Percentiles rank a stretch among this genome's conserved stretches.
These are phyloP conservation scores for Sinohyriopsis cumingii DNA, from an alignment of 2,888 invertebrate species.

Conservation along the genomic window DNA sequence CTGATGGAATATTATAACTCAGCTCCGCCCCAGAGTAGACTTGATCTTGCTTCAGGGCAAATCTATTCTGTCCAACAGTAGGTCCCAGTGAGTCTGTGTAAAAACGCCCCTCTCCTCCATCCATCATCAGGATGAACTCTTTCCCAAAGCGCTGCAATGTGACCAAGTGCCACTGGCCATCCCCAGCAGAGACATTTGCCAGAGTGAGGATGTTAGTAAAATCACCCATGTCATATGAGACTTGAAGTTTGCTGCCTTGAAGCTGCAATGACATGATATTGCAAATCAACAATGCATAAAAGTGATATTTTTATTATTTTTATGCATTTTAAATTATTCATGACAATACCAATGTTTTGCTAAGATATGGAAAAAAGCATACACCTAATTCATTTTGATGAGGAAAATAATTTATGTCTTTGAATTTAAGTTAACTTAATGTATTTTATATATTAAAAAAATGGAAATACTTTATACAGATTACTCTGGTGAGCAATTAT, in stretches of 20 bases:
- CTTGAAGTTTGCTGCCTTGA: slow-evolving; percentile 89
- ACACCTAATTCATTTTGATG: too few species aligned
- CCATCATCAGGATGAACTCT: slow-evolving; percentile 91
- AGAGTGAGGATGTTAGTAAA: slow-evolving; percentile 82
- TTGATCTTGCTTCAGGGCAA: slow-evolving; percentile 25
- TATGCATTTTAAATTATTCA: too few species aligned
- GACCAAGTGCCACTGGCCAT: slow-evolving; percentile 98
- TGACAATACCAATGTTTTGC: too few species aligned
- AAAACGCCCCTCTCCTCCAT: slow-evolving; percentile 89
- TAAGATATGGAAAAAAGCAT: too few species aligned
- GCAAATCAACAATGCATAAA: too few species aligned
- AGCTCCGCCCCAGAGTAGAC: slow-evolving; percentile 40
- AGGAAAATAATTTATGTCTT: too few species aligned
- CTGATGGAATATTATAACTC: slow-evolving; percentile 10
- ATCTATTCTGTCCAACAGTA: slow-evolving; percentile 21
- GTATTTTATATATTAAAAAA: too few species aligned
- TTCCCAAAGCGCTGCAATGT: slow-evolving; percentile 92
- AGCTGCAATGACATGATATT: slow-evolving; percentile 76
- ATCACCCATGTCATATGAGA: slow-evolving; percentile 94
- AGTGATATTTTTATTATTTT: too few species aligned
- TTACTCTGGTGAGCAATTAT: too few species aligned
- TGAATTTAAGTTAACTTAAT: too few species aligned
- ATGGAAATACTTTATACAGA: too few species aligned
- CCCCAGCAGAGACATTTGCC: slow-evolving; percentile 89
- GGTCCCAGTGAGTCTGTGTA: slow-evolving; percentile 73